A percentile compares a stretch with the other conserved stretches of the same genome.
Evolutionary conservation across 30 jellyfish, hydroid and myxozoan genomes (phyloP).

Genomic region (Rhopilema esculentum): DNA sequence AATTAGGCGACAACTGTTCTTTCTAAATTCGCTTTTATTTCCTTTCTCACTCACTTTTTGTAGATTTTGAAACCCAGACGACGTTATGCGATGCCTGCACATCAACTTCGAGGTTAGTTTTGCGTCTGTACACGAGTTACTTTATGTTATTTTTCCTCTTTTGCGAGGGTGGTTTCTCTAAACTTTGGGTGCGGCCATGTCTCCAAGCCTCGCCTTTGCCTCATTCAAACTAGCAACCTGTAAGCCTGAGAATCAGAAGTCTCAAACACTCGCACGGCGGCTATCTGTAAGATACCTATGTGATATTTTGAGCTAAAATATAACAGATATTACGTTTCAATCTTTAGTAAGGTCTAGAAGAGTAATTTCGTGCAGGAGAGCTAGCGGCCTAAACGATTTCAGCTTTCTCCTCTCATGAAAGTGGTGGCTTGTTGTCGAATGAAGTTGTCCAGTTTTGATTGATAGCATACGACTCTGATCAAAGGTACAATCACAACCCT

Average conservation of each 20-base stretch:
- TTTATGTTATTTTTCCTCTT: neutral
- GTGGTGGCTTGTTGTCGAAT: neutral
- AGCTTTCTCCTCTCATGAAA: neutral
- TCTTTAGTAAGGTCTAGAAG: neutral
- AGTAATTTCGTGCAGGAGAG: neutral
- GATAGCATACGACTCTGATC: neutral
- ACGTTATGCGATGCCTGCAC: constrained; percentile 88
- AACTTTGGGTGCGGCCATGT: constrained; percentile 79
- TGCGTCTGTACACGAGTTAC: constrained; percentile 3
- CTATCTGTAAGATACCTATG: neutral
- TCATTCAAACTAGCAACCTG: constrained; percentile 17
- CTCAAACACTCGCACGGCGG: neutral
- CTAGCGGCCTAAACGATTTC: neutral
- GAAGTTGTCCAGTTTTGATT: neutral
- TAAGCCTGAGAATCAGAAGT: neutral
- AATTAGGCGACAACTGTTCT: constrained; percentile 2
- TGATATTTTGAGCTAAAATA: neutral
- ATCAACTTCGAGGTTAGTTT: constrained; percentile 81
- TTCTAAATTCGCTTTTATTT: neutral
- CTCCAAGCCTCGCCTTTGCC: constrained; percentile 65
- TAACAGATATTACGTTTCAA: neutral
- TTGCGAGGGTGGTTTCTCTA: constrained; percentile 66
- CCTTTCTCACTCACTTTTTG: neutral
- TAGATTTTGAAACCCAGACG: constrained; percentile 57
- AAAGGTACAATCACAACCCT: neutral